phyloP scores from a whole-genome alignment of 2,797 vertebrate species.

The Bovichtus diacanthus region DNA sequence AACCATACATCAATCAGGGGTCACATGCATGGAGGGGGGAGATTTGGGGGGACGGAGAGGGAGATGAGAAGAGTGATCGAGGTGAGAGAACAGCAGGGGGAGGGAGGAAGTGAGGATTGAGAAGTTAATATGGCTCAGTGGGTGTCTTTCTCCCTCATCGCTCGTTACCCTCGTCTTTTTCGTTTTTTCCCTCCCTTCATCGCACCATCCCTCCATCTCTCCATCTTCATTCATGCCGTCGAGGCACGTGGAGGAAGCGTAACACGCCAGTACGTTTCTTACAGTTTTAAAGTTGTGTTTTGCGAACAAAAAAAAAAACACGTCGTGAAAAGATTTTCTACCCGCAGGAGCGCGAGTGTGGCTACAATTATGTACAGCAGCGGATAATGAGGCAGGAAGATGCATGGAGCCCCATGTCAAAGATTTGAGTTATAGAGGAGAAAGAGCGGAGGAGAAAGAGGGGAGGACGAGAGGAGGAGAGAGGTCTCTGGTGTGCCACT shows the following conservation, averaged over 20 bases:
- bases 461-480: conserved; percentile 17
- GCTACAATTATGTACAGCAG: background rate
- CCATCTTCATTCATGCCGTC: conserved; percentile 4
- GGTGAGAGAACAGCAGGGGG: conserved; percentile 11
- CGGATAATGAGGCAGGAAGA: conserved; percentile 23
- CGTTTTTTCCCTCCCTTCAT: background rate
- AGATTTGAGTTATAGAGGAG: conserved; percentile 21
- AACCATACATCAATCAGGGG: conserved; percentile 37
- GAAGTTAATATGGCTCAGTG: conserved; percentile 29
- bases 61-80: conserved; percentile 15
- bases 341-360: background rate
- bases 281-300: no score
- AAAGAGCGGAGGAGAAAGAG: background rate
- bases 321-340: background rate
- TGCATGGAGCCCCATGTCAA: conserved; percentile 8
- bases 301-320: background rate
- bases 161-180: conserved; percentile 25
- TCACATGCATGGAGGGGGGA: conserved; percentile 6
- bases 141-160: conserved; percentile 9
- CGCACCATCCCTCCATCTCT: background rate
- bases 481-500: conserved; percentile 55
- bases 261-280: no score
- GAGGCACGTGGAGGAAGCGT: no score
- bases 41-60: background rate
- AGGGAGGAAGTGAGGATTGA: conserved; percentile 20